Base-by-base conservation (phyloP, 2,888 invertebrate genomes). In the Gymnosoma rotundatum region DNA sequence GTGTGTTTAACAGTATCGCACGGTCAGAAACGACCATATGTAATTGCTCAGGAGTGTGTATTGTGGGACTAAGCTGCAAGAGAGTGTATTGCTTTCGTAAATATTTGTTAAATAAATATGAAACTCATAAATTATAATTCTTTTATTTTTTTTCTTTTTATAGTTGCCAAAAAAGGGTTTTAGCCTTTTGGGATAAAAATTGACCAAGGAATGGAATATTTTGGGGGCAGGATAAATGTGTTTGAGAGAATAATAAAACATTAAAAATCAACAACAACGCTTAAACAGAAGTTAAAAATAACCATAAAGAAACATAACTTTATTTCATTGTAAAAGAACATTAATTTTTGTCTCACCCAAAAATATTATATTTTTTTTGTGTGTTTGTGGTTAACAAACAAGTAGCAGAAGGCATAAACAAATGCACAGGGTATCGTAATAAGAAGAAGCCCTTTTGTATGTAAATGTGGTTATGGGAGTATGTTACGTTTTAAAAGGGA, bases 71-170 rank as follows among this genome's bases (percentile, higher is more conserved):
- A 10, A 21, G 8, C 16, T 54, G n/a, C 36, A 16, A 14, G 42
- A 56, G 9, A 56, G 54, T 36, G 32, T 50, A 52, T 32, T 45
- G 64, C 45, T 64, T 64, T 52, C 45, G 52, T 52, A 67, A 76
- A 76, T 45, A 42, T 78, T 69, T 64, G 42, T 42, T 42, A 42
- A 32, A 58, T 50, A 63, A 56, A 69, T 50, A 72, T 72, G 32
- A 76, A 76, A 52, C 70, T 66, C 82, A 76, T 76, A 82, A 82
- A 82, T 82, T 76, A 64, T 32, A 73, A 52, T 67, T 64, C 42
- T 69, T 18, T 36, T 12, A 2, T 18, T 18, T 48, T 58, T 32
- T 70, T n/a, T 48, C 16, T 38, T 56, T 21, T 63, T 52, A 2
- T 10, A 18, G 50, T 63, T 20, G 42, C 12, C 32, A 52, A 42